Conservation (phyloP, 1,140 invertebrate genomes). For the Cotesia glomerata region DNA sequence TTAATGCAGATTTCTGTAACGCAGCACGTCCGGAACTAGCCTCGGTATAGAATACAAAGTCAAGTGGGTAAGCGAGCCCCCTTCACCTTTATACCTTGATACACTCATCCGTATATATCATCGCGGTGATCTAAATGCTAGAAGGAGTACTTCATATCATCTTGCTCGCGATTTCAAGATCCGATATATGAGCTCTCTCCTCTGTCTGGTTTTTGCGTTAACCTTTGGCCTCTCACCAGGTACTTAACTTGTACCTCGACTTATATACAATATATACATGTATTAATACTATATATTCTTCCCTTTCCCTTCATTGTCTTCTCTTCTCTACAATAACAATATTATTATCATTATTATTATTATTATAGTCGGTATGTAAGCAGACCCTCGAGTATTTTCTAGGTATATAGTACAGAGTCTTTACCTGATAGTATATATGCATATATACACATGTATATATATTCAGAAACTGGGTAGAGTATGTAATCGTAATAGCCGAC, state of each 20-base stretch:
- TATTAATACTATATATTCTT: neutral
- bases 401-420: too few species aligned
- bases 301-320: slow-evolving; percentile 1
- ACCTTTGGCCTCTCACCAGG: too few species aligned
- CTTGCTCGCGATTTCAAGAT: neutral
- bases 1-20: neutral
- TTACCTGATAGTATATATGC: too few species aligned
- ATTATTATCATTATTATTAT: neutral
- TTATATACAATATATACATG: too few species aligned
- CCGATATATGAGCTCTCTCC: neutral
- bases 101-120: neutral
- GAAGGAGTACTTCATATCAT: neutral
- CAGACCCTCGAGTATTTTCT: neutral
- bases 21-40: slow-evolving; percentile 5
- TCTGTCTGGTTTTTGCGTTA: too few species aligned
- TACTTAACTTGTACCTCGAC: too few species aligned
- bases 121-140: neutral
- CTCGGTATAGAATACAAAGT: slow-evolving; percentile 4
- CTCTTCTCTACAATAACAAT: neutral
- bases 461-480: too few species aligned
- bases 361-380: neutral
- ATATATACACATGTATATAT: too few species aligned
- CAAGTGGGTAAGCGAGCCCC: neutral
- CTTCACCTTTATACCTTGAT: neutral
- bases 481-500: too few species aligned